A percentile compares a stretch with the other conserved stretches of the same genome.
Conservation (phyloP, 2,888 invertebrate species). For the Lasioglossum figueresi region DNA sequence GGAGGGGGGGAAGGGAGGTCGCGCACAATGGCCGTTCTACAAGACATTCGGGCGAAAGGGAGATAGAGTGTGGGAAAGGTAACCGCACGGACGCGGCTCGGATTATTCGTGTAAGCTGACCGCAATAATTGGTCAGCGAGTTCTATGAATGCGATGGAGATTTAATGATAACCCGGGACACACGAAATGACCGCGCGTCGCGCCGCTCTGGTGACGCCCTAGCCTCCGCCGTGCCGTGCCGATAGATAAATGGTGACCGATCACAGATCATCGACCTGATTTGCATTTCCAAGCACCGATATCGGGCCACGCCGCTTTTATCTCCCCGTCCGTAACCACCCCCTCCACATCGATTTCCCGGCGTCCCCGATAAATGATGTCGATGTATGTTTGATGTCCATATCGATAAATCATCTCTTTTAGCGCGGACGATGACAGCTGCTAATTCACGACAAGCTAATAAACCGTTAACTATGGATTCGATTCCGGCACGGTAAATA, state of each 20-base stretch:
- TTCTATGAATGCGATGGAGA: constrained; percentile 39
- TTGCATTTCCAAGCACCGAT: constrained; percentile 52
- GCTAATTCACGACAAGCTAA: constrained; percentile 34
- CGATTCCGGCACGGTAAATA: constrained; percentile 8
- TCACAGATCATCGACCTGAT: constrained; percentile 58
- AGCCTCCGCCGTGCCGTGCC: constrained; percentile 24
- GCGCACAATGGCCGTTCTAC: background rate
- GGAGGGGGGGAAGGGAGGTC: background rate
- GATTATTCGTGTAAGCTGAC: background rate
- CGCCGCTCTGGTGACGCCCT: constrained; percentile 35
- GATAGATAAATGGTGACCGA: constrained; percentile 60
- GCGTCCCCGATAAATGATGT: constrained; percentile 44
- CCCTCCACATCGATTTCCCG: constrained; percentile 39
- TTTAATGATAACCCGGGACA: constrained; percentile 59
- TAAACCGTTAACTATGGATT: constrained; percentile 25
- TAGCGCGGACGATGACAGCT: constrained; percentile 15
- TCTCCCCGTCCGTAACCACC: constrained; percentile 17
- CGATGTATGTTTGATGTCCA: constrained; percentile 34
- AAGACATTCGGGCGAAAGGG: constrained; percentile 3
- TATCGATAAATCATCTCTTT: constrained; percentile 56
- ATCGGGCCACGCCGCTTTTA: constrained; percentile 30
- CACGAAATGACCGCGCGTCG: constrained; percentile 2
- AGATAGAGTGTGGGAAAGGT: background rate
- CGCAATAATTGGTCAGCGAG: constrained; percentile 28
- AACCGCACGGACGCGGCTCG: background rate